Evolutionary conservation across 2,797 vertebrate genomes (phyloP).

Genomic region (Anas bahamensis): DNA sequence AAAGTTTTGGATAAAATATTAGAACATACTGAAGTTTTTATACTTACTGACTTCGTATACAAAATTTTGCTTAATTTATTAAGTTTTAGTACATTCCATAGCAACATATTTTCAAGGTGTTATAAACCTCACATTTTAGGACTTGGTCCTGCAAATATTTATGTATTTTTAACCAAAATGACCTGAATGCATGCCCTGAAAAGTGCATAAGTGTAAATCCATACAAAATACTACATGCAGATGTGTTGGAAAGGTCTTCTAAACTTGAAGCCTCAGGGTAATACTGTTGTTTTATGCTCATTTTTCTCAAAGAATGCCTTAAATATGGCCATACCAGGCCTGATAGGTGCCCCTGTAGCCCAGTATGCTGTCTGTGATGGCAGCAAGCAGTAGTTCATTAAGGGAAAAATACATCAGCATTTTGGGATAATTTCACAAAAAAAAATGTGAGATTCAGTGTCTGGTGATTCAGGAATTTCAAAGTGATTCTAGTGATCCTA

Average conservation of each 20-base stretch:
- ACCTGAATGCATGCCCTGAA: not conserved
- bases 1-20: not conserved
- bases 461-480: not conserved
- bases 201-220: not conserved
- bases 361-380: not conserved
- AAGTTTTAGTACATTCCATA: not conserved
- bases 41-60: not conserved
- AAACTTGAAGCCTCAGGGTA: not conserved
- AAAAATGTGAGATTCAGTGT: not conserved
- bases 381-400: not conserved
- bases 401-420: not conserved
- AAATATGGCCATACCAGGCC: not conserved
- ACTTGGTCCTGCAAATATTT: not conserved
- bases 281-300: not conserved
- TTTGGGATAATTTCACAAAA: not conserved
- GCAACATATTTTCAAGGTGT: not conserved
- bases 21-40: not conserved
- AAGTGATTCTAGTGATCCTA: no score
- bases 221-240: not conserved
- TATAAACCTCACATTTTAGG: not conserved
- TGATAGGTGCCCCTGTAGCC: rapidly evolving
- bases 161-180: not conserved
- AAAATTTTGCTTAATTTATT: not conserved
- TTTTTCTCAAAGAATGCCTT: not conserved
- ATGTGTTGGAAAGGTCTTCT: not conserved